These are phyloP conservation scores for Apotomis capreana DNA, from an alignment of 2,888 invertebrate genomes.

Conservation along the genomic window DNA sequence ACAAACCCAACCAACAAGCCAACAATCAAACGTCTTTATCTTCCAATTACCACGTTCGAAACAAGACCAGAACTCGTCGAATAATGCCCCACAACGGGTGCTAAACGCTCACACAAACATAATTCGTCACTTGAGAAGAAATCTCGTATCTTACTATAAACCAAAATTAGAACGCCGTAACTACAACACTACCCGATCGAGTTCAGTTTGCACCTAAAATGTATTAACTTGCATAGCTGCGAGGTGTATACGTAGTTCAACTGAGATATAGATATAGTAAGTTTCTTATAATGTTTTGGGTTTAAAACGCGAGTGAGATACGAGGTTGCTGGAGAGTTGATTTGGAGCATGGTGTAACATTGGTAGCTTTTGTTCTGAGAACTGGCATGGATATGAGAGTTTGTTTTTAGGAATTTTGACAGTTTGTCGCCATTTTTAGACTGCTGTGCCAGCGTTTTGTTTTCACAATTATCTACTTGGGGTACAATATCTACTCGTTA, in stretches of 20 bases:
- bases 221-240: not conserved
- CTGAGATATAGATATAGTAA: not conserved
- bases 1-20: slow-evolving; percentile 37
- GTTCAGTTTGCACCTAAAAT: not conserved
- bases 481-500: no score
- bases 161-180: slow-evolving; percentile 3
- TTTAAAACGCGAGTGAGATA: not conserved
- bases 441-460: slow-evolving; percentile 2
- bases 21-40: slow-evolving; percentile 70
- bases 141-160: slow-evolving; percentile 1
- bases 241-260: not conserved
- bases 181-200: not conserved
- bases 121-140: slow-evolving; percentile 40
- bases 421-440: slow-evolving; percentile 18
- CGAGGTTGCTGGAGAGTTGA: not conserved
- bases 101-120: slow-evolving; percentile 58
- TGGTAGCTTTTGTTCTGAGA: slow-evolving; percentile 67
- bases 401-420: slow-evolving; percentile 5
- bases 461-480: not conserved
- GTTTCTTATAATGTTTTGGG: not conserved
- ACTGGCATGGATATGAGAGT: slow-evolving; percentile 43
- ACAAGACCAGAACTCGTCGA: slow-evolving; percentile 58
- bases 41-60: slow-evolving; percentile 65
- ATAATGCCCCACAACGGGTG: slow-evolving; percentile 58
- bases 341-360: slow-evolving; percentile 59